These are phyloP conservation scores for Tapera naevia DNA, from an alignment of 2,797 vertebrate species.

Conservation along the genomic window DNA sequence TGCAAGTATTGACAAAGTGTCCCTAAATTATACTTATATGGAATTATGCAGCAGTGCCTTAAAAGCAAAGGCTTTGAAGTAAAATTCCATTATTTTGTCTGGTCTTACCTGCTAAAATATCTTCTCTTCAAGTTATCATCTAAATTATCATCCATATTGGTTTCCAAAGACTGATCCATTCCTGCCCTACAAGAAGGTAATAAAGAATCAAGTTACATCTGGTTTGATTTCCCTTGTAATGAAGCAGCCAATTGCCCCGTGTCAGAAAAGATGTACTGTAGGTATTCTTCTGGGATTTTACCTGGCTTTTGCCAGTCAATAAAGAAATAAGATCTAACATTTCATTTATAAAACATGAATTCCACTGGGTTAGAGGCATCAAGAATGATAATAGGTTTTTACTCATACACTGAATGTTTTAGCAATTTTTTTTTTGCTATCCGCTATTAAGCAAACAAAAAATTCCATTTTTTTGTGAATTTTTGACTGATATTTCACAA, in stretches of 20 bases:
- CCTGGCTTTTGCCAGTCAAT: constrained; percentile 63
- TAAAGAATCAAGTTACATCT: constrained; percentile 53
- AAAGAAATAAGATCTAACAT: constrained; percentile 59
- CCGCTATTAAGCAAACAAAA: neutral
- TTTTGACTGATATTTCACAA: neutral
- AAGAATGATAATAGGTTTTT: constrained; percentile 31
- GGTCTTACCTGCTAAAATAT: neutral
- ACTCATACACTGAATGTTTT: constrained; percentile 12
- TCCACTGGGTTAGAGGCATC: constrained; percentile 40
- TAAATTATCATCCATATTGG: neutral
- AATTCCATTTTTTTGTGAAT: neutral
- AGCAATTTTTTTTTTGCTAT: neutral
- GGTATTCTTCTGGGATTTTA: constrained; percentile 57
- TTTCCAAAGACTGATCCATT: constrained; percentile 34
- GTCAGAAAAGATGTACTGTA: constrained; percentile 62
- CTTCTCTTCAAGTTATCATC: neutral
- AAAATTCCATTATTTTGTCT: neutral
- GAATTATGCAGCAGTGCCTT: neutral
- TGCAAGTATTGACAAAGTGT: neutral
- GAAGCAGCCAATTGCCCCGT: constrained; percentile 60
- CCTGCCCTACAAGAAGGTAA: constrained; percentile 23
- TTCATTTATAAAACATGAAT: constrained; percentile 69
- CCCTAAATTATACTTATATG: neutral
- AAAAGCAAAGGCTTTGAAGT: neutral
- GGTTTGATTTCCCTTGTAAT: constrained; percentile 54